Base-by-base conservation (phyloP, 2,113 vertebrate genomes). In the Ciconia boyciana region DNA sequence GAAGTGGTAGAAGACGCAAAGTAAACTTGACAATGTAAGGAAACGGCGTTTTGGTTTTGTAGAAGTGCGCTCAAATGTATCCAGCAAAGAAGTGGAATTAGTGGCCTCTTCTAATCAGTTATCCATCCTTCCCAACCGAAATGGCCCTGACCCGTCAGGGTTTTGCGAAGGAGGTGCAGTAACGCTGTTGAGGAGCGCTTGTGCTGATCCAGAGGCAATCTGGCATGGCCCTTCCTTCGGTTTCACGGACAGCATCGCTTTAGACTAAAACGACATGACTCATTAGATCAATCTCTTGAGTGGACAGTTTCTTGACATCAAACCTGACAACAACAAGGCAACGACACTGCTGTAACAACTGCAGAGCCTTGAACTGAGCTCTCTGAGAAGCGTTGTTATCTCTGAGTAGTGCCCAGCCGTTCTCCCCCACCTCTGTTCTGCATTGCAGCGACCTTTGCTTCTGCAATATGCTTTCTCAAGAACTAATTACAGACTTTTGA, bases 171-270 rank as follows among this genome's bases (percentile, higher is more conserved):
- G 22, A 16, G 21, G 26, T 7, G 81, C 61, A 24, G 41, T 13
- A 19, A 28, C 0, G 8, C 13, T 49, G 17, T 6, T 24, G 62
- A 46, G 78, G 51, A 83, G 65, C 28, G 0, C 1, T 21, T 18
- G 25, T 34, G 54, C 41, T 36, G 34, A 10, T 32, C 43, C 52
- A 7, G 49, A 22, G 41, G n/a, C n/a, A 26, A 11, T 0, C 22
- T 24, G 48, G 39, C 46, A 22, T 0, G 0, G 66, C 55, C 13
- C 2, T 61, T 13, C 46, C 44, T 26, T 28, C 0, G 0, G 18
- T 70, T 77, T 48, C 1, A 0, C 8, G 5, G 58, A 4, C 1
- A 6, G 9, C 7, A 3, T 29, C 77, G 12, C 74, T 21, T 24
- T 5, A 64, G 39, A 4, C 12, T 39, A 2, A 24, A 0, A 1